Percentiles rank a stretch among this genome's conserved stretches.
Conservation (phyloP, 2,797 vertebrate genomes). For the Phoxinus dragarum region DNA sequence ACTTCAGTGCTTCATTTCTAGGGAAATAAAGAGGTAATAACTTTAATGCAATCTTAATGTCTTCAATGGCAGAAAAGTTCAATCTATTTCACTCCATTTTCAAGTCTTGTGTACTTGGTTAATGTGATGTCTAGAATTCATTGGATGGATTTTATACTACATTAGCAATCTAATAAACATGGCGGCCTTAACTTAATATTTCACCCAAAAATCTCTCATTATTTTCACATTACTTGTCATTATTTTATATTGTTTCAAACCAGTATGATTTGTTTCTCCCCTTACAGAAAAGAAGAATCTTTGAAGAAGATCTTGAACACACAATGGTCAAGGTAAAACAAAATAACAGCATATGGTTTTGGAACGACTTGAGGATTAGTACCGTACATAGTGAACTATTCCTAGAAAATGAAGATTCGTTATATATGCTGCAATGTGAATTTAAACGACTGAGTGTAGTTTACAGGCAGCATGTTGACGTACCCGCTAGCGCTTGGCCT, state of each 20-base stretch:
- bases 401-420: neutral
- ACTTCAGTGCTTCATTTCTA: neutral
- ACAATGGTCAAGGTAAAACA: neutral
- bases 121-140: too few species aligned
- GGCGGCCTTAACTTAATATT: neutral
- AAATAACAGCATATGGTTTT: neutral
- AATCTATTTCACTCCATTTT: neutral
- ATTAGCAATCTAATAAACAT: conserved; percentile 12
- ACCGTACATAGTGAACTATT: neutral
- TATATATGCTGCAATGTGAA: neutral
- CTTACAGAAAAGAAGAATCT: neutral
- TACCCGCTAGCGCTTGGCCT: conserved; percentile 86
- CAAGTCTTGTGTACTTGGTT: neutral
- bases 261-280: neutral
- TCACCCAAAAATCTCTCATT: neutral
- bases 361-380: neutral
- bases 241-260: neutral
- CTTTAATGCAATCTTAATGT: conserved; percentile 18
- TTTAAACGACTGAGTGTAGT: neutral
- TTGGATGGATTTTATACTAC: neutral
- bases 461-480: conserved; percentile 25
- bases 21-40: conserved; percentile 5
- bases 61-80: neutral
- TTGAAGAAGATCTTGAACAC: neutral
- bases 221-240: neutral